These are phyloP conservation scores for Plebejus melissa DNA, from an alignment of 2,888 invertebrate genomes.

Conservation along the genomic window DNA sequence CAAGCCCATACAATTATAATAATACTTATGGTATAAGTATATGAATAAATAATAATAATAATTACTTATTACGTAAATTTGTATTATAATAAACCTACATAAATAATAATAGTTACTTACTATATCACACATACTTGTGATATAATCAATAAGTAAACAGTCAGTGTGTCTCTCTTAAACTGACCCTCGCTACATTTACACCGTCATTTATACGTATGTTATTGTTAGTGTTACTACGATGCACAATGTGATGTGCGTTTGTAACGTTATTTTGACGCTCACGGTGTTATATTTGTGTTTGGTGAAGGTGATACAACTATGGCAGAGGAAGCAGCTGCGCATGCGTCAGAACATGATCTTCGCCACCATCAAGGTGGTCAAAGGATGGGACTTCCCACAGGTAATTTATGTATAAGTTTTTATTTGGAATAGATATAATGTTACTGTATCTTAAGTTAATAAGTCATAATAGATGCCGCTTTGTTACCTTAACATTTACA, in stretches of 20 bases:
- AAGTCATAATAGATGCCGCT: neutral
- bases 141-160: neutral
- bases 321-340: constrained; percentile 97
- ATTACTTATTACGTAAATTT: neutral
- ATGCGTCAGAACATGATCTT: constrained; percentile 99
- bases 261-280: constrained; percentile 33
- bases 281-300: constrained; percentile 37
- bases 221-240: constrained; percentile 10
- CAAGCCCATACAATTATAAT: too few species aligned
- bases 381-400: constrained; percentile 91
- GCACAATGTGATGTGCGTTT: constrained; percentile 34
- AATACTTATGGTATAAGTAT: neutral
- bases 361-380: constrained; percentile 97
- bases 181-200: neutral
- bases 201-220: constrained; percentile 21
- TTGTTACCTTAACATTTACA: neutral
- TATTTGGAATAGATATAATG: neutral
- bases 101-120: neutral
- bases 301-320: constrained; percentile 85
- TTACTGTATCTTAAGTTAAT: too few species aligned
- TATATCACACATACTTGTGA: neutral
- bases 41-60: neutral
- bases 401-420: constrained; percentile 51
- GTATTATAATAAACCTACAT: neutral
- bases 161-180: neutral